Base-by-base conservation (phyloP, 1,140 invertebrate species). In the fruit fly (Drosophila melanogaster) region DNA sequence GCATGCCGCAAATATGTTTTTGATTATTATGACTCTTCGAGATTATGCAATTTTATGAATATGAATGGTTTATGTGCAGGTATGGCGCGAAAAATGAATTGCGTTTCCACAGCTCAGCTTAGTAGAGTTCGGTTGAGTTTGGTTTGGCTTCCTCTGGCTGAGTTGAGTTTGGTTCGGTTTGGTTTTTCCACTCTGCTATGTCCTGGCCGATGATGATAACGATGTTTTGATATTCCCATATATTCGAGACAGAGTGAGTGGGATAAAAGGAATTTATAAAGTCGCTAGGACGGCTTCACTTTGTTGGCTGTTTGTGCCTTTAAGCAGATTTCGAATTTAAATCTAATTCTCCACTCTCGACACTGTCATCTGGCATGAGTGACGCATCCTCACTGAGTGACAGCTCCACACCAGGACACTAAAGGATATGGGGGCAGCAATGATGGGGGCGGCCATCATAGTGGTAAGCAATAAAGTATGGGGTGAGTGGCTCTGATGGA, bases 11-110 rank as follows among this genome's bases (percentile, higher is more conserved):
- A 90, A 90, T 90, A 90, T 90, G 86, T 81, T 90, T 90, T 90
- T 90, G 86, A 90, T 90, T 90, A 90, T 90, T 87, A 87, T 81
- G 87, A 81, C 86, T 90, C 79, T 90, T 90, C 86, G 75, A 90
- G 86, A 90, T 90, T 90, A 90, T 90, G 87, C 81, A 90, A 90
- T 90, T 90, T 90, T 90, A 86, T 90, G 86, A 90, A 90, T 90
- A 90, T 87, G 75, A 90, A 90, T 90, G 71, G 43, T 58, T 59
- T 69, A 62, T 75, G 78, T 73, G 73, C 54, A 76, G 72, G 73
- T 76, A 76, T 54, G 73, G 72, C 72, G 60, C 60, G 71, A 75
- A 47, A 74, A 77, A 77, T 77, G 61, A 77, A 67, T 77, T 76
- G 61, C 62, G 59, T 77, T 73, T 72, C 46, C 69, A 72, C 44